Evolutionary conservation across 1,140 invertebrate genomes (phyloP), one percentile per base, ranked within the genome.

Genomic region (Drosophila cardini): DNA sequence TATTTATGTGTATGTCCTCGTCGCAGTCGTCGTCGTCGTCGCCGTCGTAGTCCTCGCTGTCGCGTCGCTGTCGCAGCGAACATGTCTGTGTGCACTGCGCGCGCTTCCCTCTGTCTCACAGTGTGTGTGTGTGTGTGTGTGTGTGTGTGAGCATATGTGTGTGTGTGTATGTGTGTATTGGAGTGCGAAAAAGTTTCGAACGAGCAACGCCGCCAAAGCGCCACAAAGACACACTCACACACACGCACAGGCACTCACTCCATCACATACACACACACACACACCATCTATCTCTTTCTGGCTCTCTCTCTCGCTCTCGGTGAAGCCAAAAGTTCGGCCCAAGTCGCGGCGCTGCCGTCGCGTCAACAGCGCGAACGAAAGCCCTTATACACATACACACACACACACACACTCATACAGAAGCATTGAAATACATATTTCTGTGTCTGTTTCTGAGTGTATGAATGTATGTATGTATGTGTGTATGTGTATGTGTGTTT

Each of bases 1-100:
- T 91, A 91, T 91, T 91, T 91, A 90, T 91, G 87, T 91, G 86
- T 90, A 85, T 82, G 86, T 86, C 81, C 86, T 81, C 78, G 80
- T 63, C 85, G 86, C 76, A 73, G 76, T 55, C 70, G 38, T 48
- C 40, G 75, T 46, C 15, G 36, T 45, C 38, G 46, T 42, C 18
- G 45, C 15, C 15, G 61, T 13, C 15, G 50, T 68, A 21, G 48
- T 43, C 15, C 56, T 26, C 50, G 57, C 9, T 36, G 67, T 10
- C 48, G 78, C 48, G 78, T 67, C 43, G 74, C 70, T 15, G 62
- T 64, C 40, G 45, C 75, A 48, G 56, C 57, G 15, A 43, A 42
- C 57, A 34, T 57, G 52, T 50, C 18, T 65, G 45, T 50, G 57
- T 53, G 21, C 21, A 26, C 57, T 79, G 62, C 69, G 42, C 32